Evolutionary conservation across 2,888 invertebrate genomes (phyloP).

Genomic region (Hesperia comma): DNA sequence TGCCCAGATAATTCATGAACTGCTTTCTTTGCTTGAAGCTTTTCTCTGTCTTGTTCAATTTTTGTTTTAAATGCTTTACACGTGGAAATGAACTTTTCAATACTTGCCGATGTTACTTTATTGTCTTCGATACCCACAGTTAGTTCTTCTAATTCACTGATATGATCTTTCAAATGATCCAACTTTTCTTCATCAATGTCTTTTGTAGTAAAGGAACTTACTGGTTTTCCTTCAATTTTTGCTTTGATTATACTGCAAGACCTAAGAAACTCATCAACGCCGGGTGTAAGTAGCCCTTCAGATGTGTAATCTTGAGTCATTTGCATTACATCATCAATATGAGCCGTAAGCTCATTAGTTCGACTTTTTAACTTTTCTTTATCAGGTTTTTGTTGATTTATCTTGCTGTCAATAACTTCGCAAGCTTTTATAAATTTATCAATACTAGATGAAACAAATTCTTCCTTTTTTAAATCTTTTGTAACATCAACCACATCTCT

Average conservation of each 20-base stretch:
- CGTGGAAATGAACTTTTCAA: slow-evolving; percentile 48
- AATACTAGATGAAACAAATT: slow-evolving; percentile 43
- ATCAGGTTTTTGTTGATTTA: slow-evolving; percentile 34
- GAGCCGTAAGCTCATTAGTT: slow-evolving; percentile 47
- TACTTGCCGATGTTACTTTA: slow-evolving; percentile 42
- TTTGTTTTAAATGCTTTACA: slow-evolving; percentile 51
- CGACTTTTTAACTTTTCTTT: slow-evolving; percentile 33
- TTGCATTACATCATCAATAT: slow-evolving; percentile 49
- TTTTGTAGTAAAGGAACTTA: not conserved
- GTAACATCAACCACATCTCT: slow-evolving; percentile 46
- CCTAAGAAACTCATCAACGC: slow-evolving; percentile 49
- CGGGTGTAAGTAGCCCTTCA: slow-evolving; percentile 46
- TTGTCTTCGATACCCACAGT: slow-evolving; percentile 43
- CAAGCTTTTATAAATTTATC: slow-evolving; percentile 48
- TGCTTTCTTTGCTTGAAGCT: slow-evolving; percentile 34
- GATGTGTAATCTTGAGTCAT: slow-evolving; percentile 48
- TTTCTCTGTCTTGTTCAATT: slow-evolving; percentile 44
- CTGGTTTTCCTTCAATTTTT: slow-evolving; percentile 46
- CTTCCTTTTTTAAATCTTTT: slow-evolving; percentile 44
- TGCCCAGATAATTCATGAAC: slow-evolving; percentile 45
- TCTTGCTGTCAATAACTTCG: slow-evolving; percentile 45
- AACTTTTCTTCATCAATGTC: slow-evolving; percentile 41
- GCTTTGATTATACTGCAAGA: slow-evolving; percentile 48
- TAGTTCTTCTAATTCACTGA: slow-evolving; percentile 46
- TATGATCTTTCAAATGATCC: slow-evolving; percentile 45